Percentiles rank a stretch among this genome's conserved stretches.
Conservation (phyloP, 2,797 vertebrate species). For the Pseudotriccus pelzelni region DNA sequence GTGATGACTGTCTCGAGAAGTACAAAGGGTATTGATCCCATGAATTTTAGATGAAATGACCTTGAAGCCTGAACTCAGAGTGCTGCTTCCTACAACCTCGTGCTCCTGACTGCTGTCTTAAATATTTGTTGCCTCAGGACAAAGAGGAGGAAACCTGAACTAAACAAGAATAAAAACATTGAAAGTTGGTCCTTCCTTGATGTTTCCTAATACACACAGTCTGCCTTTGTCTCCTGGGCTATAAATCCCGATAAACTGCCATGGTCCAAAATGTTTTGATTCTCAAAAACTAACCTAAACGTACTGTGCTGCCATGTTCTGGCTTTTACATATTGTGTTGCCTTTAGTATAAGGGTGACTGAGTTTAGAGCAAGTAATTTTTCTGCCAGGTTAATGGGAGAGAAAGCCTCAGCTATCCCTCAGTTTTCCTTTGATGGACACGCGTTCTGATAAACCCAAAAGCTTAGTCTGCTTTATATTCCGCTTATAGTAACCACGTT, state of each 20-base stretch:
- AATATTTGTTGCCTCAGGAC: not conserved
- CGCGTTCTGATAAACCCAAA: not conserved
- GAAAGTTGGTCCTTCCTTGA: not conserved
- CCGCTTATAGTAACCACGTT: fast-evolving
- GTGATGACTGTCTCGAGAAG: not conserved
- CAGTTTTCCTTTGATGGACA: not conserved
- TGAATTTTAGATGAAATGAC: conserved; percentile 28
- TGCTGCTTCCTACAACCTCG: not conserved
- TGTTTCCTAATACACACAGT: not conserved
- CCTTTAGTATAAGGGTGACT: not conserved
- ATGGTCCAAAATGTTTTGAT: not conserved
- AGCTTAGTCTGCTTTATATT: not conserved
- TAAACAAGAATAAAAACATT: not conserved
- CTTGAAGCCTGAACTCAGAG: not conserved
- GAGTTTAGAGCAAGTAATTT: not conserved
- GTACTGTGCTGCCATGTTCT: not conserved
- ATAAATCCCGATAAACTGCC: not conserved
- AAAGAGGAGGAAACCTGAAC: not conserved
- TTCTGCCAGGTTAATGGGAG: not conserved
- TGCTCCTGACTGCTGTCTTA: not conserved
- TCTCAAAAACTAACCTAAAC: not conserved
- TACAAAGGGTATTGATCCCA: conserved; percentile 8
- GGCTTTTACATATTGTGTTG: not conserved
- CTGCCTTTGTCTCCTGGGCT: not conserved
- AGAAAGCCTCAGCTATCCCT: fast-evolving